Evolutionary conservation across 2,113 vertebrate genomes (phyloP).

Genomic region (Ancistrus triradiatus): DNA sequence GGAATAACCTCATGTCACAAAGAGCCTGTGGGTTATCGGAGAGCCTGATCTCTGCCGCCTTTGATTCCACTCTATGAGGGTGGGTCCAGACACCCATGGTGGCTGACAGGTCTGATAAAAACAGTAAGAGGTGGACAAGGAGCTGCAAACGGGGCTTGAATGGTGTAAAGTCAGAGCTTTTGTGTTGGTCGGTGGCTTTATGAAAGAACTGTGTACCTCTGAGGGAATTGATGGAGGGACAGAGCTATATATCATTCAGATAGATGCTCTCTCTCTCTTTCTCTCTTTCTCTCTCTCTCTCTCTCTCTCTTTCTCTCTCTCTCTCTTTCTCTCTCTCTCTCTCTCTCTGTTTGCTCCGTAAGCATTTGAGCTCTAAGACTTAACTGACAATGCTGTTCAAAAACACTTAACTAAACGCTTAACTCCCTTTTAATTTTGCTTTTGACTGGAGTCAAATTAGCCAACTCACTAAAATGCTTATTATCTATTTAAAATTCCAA

Average conservation of each 20-base stretch:
- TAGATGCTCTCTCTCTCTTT: conserved; percentile 11
- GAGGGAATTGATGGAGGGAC: conserved; percentile 26
- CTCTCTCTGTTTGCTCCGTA: no score
- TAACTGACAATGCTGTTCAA: no score
- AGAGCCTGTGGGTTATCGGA: conserved; percentile 38
- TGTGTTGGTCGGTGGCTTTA: conserved; percentile 42
- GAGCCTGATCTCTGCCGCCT: conserved; percentile 34
- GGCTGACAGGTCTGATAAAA: conserved; percentile 40
- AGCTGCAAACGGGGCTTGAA: conserved; percentile 29
- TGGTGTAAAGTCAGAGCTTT: conserved; percentile 24
- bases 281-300: neutral
- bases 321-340: no score
- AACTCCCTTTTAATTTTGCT: no score
- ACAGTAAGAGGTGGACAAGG: conserved; percentile 25
- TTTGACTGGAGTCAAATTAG: no score
- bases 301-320: no score
- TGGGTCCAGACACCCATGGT: conserved; percentile 2
- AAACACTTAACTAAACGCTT: no score
- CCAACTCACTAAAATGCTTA: no score
- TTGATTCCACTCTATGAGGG: conserved; percentile 31
- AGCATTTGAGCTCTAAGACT: no score
- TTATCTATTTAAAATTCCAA: no score
- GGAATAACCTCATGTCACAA: conserved; percentile 46
- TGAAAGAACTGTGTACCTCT: conserved; percentile 38
- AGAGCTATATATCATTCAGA: conserved; percentile 38